Evolutionary conservation across 2,888 invertebrate genomes (phyloP).

Genomic region (Pyrgus malvae): DNA sequence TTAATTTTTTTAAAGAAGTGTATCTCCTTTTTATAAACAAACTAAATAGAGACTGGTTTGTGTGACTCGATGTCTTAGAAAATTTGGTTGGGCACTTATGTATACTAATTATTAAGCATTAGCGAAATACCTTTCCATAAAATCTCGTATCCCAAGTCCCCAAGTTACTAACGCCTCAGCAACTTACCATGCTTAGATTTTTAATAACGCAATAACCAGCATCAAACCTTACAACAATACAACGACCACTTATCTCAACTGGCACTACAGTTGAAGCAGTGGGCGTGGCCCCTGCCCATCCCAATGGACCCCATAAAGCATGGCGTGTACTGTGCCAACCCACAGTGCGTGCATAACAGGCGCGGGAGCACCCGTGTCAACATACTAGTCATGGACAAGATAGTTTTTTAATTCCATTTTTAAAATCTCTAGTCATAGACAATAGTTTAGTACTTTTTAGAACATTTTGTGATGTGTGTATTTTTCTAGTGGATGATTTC

Average conservation of each 20-base stretch:
- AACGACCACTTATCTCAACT: conserved; percentile 14
- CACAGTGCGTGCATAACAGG: conserved; percentile 47
- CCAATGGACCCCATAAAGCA: conserved; percentile 41
- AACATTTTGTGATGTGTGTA: not conserved
- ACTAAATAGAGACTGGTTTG: no score
- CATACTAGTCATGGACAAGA: conserved; percentile 20
- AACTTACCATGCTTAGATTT: not conserved
- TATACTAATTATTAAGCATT: no score
- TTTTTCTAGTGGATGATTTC: no score
- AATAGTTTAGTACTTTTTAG: not conserved
- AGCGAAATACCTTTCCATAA: no score
- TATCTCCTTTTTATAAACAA: no score
- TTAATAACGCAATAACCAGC: not conserved
- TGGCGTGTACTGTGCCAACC: conserved; percentile 40
- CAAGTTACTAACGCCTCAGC: not conserved
- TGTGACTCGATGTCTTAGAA: no score
- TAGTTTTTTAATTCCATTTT: not conserved
- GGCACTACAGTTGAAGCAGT: conserved; percentile 14
- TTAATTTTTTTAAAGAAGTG: no score
- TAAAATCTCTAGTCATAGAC: conserved; percentile 5
- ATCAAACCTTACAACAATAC: conserved; percentile 9
- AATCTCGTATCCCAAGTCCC: no score
- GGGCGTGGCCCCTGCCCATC: conserved; percentile 30
- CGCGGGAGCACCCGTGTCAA: conserved; percentile 31
- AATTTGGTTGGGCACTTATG: no score